phyloP scores from a whole-genome alignment of 2,113 vertebrate species.

The Urocolius indicus region DNA sequence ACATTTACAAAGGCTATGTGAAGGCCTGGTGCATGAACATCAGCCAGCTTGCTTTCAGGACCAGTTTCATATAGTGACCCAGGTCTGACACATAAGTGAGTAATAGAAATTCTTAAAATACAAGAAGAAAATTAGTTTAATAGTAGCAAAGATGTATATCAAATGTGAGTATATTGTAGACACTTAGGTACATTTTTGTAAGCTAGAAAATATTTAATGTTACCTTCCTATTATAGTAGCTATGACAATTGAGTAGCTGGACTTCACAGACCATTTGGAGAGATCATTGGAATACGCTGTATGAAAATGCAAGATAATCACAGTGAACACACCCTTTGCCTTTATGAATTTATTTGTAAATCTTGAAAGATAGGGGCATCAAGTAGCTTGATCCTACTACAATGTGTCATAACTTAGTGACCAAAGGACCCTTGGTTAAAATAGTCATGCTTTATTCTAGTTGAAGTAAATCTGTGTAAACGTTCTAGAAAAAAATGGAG shows the following conservation, averaged over 20 bases:
- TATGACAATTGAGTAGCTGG: background rate
- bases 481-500: background rate
- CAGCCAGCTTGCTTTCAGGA: background rate
- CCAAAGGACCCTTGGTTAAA: background rate
- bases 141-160: background rate
- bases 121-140: background rate
- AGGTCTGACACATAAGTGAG: background rate
- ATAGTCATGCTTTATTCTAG: background rate
- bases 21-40: background rate
- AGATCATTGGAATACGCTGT: background rate
- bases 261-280: background rate
- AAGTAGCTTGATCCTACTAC: background rate
- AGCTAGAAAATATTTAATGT: background rate
- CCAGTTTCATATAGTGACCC: background rate
- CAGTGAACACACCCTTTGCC: background rate
- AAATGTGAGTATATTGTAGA: background rate
- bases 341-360: background rate
- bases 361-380: background rate
- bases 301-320: background rate
- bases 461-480: background rate
- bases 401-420: fast-evolving
- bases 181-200: background rate
- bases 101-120: background rate
- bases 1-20: background rate
- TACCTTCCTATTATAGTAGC: background rate